Conservation (phyloP, 2,888 invertebrate species). For the Beris chalybata region DNA sequence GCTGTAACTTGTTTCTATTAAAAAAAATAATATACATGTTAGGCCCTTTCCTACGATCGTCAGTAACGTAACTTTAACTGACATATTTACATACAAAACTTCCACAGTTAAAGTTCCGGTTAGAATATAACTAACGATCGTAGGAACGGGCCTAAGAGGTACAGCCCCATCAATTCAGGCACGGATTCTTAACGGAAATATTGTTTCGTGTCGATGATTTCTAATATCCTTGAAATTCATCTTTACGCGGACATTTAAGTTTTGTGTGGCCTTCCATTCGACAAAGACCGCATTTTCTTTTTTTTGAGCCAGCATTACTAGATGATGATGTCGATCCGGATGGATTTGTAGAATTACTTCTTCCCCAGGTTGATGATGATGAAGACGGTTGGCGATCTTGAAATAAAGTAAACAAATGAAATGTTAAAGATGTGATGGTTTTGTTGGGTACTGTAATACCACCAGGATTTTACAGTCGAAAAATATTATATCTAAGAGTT, state of each 20-base stretch:
- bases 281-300: constrained; percentile 72
- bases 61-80: too few species aligned
- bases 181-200: too few species aligned
- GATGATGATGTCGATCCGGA: neutral
- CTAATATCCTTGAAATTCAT: constrained; percentile 15
- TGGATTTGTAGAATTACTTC: neutral
- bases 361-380: constrained; percentile 38
- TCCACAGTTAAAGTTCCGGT: too few species aligned
- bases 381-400: constrained; percentile 7
- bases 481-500: too few species aligned
- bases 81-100: too few species aligned
- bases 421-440: neutral
- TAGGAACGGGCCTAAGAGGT: neutral
- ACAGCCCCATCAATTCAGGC: too few species aligned
- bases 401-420: constrained; percentile 1
- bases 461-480: too few species aligned
- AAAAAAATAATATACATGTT: too few species aligned
- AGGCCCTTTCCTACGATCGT: too few species aligned
- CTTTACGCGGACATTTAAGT: constrained; percentile 59
- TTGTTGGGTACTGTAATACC: too few species aligned
- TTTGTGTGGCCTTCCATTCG: constrained; percentile 71
- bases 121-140: neutral
- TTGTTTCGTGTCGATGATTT: neutral
- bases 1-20: too few species aligned
- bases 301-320: neutral